phyloP scores from a whole-genome alignment of 2,797 vertebrate genomes.

The Lithobates pipiens region DNA sequence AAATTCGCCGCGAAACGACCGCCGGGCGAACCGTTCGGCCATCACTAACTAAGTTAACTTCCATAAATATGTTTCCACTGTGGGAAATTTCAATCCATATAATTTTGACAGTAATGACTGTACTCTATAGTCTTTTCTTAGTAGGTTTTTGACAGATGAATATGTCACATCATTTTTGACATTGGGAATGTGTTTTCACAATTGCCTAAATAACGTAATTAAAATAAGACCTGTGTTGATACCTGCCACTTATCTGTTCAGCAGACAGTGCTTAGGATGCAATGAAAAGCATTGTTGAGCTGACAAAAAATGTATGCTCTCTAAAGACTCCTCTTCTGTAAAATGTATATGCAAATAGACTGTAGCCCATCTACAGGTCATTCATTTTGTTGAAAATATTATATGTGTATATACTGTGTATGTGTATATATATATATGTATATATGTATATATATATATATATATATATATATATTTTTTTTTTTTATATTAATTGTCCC shows the following conservation, averaged over 20 bases:
- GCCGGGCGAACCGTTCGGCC: too few species aligned
- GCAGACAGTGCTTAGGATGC: neutral
- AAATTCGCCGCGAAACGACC: too few species aligned
- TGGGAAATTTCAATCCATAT: constrained; percentile 39
- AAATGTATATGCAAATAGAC: neutral
- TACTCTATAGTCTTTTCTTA: constrained; percentile 24
- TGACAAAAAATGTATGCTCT: neutral
- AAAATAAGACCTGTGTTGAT: neutral
- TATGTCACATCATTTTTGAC: constrained; percentile 36
- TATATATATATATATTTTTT: too few species aligned
- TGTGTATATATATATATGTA: too few species aligned
- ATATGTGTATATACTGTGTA: too few species aligned
- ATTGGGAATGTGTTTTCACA: constrained; percentile 20
- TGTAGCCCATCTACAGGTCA: neutral
- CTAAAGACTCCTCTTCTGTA: too few species aligned
- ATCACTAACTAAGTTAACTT: constrained; percentile 33
- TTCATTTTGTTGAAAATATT: neutral
- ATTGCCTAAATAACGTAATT: constrained; percentile 32
- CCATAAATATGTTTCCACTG: constrained; percentile 26
- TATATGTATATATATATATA: too few species aligned
- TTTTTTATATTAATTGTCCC: neutral
- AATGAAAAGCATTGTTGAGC: neutral
- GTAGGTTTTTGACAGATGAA: constrained; percentile 41
- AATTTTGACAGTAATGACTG: constrained; percentile 47
- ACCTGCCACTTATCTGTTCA: neutral